phyloP scores from a whole-genome alignment of 2,888 invertebrate genomes.

The Diarsia dahlii region DNA sequence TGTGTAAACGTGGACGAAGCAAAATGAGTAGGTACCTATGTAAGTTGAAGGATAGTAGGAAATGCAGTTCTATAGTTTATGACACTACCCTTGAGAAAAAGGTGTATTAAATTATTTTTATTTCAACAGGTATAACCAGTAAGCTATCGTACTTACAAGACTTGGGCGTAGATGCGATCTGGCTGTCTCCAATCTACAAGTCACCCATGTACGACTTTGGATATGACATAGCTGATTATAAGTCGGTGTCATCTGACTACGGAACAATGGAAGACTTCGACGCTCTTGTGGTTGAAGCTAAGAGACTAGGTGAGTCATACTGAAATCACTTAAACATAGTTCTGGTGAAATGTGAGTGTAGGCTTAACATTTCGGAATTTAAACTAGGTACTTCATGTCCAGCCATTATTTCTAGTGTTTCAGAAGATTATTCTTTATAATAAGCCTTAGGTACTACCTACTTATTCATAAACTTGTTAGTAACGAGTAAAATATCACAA shows the following conservation, averaged over 20 bases:
- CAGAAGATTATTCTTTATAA: too few relatives aligned
- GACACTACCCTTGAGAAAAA: too few relatives aligned
- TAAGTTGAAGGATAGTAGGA: too few relatives aligned
- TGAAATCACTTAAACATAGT: background rate
- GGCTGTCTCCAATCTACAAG: constrained; percentile 93
- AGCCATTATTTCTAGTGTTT: too few relatives aligned
- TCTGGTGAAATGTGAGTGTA: too few relatives aligned
- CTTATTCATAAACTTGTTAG: too few relatives aligned
- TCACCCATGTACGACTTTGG: constrained; percentile 95
- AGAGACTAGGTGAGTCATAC: constrained; percentile 82
- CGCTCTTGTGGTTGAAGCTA: constrained; percentile 87
- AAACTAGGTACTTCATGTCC: too few relatives aligned
- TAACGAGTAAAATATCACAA: too few relatives aligned
- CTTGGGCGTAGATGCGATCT: constrained; percentile 91
- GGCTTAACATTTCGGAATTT: too few relatives aligned
- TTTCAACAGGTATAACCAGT: constrained; percentile 78
- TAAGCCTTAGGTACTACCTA: too few relatives aligned
- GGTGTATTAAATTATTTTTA: background rate
- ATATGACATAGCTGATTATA: constrained; percentile 94
- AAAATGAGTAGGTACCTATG: too few relatives aligned
- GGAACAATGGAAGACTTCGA: constrained; percentile 94
- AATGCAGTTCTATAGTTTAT: too few relatives aligned
- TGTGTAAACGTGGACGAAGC: background rate
- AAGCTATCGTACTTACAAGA: constrained; percentile 90
- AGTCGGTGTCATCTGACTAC: constrained; percentile 92